phyloP scores from a whole-genome alignment of 2,797 vertebrate species.

The Leuciscus waleckii region DNA sequence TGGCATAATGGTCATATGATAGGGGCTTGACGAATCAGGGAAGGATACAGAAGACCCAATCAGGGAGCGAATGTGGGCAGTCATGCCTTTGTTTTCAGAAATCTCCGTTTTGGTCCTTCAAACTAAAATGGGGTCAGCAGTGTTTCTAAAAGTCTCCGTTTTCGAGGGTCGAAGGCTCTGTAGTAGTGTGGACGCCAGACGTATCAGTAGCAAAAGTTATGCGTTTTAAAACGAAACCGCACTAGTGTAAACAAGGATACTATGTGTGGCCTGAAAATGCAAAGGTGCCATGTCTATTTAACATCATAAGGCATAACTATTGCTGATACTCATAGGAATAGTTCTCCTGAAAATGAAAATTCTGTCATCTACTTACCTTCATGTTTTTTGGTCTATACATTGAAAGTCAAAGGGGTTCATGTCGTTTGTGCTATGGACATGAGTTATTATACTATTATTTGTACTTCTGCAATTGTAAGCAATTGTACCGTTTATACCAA shows the following conservation, averaged over 20 bases:
- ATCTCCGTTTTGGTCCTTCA: no score
- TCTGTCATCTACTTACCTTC: not conserved
- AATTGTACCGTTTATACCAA: not conserved
- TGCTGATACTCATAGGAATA: not conserved
- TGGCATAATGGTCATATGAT: no score
- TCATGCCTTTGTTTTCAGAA: no score
- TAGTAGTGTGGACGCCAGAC: no score
- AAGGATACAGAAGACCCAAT: no score
- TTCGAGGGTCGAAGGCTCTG: no score
- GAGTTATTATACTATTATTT: not conserved
- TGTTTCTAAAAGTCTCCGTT: no score
- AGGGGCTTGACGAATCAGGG: no score
- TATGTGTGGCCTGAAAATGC: slow-evolving; percentile 9
- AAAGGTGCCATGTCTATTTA: not conserved
- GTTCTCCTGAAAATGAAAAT: not conserved
- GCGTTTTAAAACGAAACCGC: no score
- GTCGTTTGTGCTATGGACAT: not conserved
- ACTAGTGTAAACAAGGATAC: not conserved
- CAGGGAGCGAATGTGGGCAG: no score
- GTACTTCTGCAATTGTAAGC: not conserved
- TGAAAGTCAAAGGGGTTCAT: not conserved
- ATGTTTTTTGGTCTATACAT: not conserved
- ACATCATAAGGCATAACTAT: not conserved
- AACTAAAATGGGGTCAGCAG: no score
- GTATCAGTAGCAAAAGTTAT: no score